Evolutionary conservation across 2,797 vertebrate species (phyloP), one percentile per base, ranked within the genome.

Genomic region (Chloroceryle amazona): DNA sequence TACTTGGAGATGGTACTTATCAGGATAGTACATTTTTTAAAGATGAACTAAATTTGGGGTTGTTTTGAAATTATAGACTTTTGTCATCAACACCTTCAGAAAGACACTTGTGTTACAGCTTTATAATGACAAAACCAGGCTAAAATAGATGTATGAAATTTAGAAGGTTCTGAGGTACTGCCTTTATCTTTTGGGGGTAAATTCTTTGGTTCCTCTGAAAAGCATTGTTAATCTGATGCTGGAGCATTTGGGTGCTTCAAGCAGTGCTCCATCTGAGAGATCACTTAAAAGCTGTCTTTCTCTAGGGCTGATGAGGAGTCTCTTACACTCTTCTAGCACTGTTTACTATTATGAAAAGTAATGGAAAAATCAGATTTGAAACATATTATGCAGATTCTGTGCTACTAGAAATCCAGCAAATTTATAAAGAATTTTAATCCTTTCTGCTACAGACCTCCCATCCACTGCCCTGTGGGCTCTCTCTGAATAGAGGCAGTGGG

Each of bases 11-110:
- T 62, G 51, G 80, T 92, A 17, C 51, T 76, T 87, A 90, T 96
- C 93, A 94, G 75, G 78, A 94, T 84, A 96, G 91, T 88, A 75
- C 67, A 86, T 96, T 95, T 78, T 92, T 96, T 67, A 93, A 95
- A 93, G 60, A 81, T 91, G 78, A 96, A 81, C 72, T 96, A 90
- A 91, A 76, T 54, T 79, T 19, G 2, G 47, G 96, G 92, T 95
- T 92, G 80, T 94, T 95, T 91, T 92, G 82, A 95, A 89, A 90
- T 63, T 4, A 89, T 8, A 16, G 88, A 33, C 7, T 60, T 96
- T n/a, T 81, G 29, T 75, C 86, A 79, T 51, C 66, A 78, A 73
- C 54, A 89, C 79, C 19, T 67, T 52, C 81, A 89, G 31, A 17
- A 81, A 73, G 76, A 44, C 22, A 70, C 61, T 96, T 87, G 28